Evolutionary conservation across 2,113 vertebrate species (phyloP), one percentile per base, ranked within the genome.

Genomic region (Malaclemys terrapin): DNA sequence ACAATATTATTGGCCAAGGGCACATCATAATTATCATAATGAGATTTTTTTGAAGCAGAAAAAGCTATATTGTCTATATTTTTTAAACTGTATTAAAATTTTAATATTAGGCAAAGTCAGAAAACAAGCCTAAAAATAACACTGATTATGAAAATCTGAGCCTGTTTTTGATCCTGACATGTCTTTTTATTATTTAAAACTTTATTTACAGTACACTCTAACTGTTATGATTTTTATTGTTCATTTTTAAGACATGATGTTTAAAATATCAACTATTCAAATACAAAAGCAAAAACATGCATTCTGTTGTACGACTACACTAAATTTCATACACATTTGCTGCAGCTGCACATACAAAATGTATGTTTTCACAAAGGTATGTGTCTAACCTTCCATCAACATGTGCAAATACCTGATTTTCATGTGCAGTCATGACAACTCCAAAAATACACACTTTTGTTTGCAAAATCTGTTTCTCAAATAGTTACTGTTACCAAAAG

Each of bases 191-290:
- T 78, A 6, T 10, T 72, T 53, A 83, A 91, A 72, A 2, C 80
- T 49, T 91, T 82, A 1, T 3, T 54, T 83, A 38, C 4, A 12
- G 35, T 52, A 75, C 85, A 80, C 35, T 5, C 3, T 47, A 8
- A 0, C 2, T 76, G 81, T 82, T 56, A 0, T 27, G 56, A 0
- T 57, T 5, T 22, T 52, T 83, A 38, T 1, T 85, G 8, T 62
- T 90, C 49, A 3, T 8, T 83, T 85, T 59, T 65, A 88, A 65
- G 5, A 47, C 53, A 59, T 12, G 27, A 87, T 22, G 54, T 10
- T 54, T 82, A 50, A 88, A 92, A 50, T 50, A 2, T 52, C 17
- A 80, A 47, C 35, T 8, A 3, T 35, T 50, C 59, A 88, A 69
- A 7, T 80, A 6, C 76, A 82, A 59, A 72, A 57, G 16, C 9